phyloP scores from a whole-genome alignment of 1,140 invertebrate species.

The Pemphigus obesinymphae region DNA sequence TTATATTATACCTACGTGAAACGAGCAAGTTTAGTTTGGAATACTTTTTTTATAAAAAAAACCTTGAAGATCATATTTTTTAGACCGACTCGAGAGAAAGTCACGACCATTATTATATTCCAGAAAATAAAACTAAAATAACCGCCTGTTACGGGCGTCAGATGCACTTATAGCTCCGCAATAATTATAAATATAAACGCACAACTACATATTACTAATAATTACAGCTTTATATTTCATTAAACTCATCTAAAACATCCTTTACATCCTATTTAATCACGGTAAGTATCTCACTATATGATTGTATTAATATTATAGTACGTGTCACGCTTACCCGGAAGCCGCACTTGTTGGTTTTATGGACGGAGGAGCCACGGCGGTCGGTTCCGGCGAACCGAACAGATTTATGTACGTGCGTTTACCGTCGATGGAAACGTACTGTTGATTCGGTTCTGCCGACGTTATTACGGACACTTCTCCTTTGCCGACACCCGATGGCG shows the following conservation, averaged over 20 bases:
- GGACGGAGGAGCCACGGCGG: slow-evolving; percentile 9
- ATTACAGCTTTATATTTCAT: too few relatives aligned
- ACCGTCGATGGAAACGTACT: slow-evolving; percentile 88
- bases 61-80: not conserved
- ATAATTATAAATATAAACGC: too few relatives aligned
- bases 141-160: too few relatives aligned
- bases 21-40: not conserved
- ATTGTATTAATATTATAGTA: not conserved
- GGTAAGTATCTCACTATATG: too few relatives aligned
- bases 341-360: slow-evolving; percentile 25
- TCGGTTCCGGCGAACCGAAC: slow-evolving; percentile 54
- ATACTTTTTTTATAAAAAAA: not conserved
- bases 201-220: too few relatives aligned
- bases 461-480: slow-evolving; percentile 67
- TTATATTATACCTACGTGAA: too few relatives aligned
- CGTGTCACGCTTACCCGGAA: slow-evolving; percentile 9
- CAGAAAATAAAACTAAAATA: not conserved
- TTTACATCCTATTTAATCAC: too few relatives aligned
- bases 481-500: slow-evolving; percentile 50
- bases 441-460: slow-evolving; percentile 68
- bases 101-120: not conserved
- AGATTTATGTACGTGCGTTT: slow-evolving; percentile 82
- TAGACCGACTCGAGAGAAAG: slow-evolving; percentile 10
- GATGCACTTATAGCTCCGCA: too few relatives aligned
- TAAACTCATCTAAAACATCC: too few relatives aligned